Percentiles rank a stretch among this genome's conserved stretches.
These are phyloP conservation scores for Lycorma delicatula DNA, from an alignment of 1,140 invertebrate genomes.

Conservation along the genomic window DNA sequence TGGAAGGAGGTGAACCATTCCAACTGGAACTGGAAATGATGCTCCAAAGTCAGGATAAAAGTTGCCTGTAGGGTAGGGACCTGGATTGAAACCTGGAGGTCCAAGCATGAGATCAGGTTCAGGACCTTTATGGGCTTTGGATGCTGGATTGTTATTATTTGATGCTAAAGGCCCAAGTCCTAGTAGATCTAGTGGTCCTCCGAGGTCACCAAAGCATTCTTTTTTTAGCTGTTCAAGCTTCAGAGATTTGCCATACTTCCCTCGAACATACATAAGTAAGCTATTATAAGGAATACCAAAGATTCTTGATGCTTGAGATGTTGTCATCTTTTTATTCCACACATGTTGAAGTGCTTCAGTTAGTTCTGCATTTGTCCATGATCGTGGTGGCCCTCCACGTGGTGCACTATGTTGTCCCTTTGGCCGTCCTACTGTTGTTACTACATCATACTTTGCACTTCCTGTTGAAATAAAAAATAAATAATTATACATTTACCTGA, in stretches of 20 bases:
- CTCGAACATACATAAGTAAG: constrained; percentile 83
- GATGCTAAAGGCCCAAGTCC: constrained; percentile 50
- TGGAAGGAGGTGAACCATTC: constrained; percentile 71
- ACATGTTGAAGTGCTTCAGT: constrained; percentile 82
- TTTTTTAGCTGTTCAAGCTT: constrained; percentile 78
- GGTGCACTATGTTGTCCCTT: constrained; percentile 84
- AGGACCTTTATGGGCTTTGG: constrained; percentile 35
- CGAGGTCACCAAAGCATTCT: constrained; percentile 65
- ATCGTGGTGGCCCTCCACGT: constrained; percentile 74
- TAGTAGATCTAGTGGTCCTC: constrained; percentile 52
- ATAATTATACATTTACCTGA: too few relatives aligned
- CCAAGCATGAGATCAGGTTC: constrained; percentile 31
- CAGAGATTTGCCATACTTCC: constrained; percentile 81
- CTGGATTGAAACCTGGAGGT: constrained; percentile 49
- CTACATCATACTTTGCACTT: neutral
- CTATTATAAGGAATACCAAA: constrained; percentile 89
- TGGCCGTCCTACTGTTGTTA: constrained; percentile 48
- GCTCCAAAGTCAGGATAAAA: constrained; percentile 72
- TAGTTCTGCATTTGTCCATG: constrained; percentile 83
- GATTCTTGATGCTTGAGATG: constrained; percentile 77
- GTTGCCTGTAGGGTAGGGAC: constrained; percentile 42
- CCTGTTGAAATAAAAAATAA: constrained; percentile 18
- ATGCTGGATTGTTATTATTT: constrained; percentile 54
- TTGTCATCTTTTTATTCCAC: constrained; percentile 93
- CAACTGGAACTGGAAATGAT: constrained; percentile 70